Evolutionary conservation across 2,113 vertebrate species (phyloP).

Genomic region (Pteronura brasiliensis): DNA sequence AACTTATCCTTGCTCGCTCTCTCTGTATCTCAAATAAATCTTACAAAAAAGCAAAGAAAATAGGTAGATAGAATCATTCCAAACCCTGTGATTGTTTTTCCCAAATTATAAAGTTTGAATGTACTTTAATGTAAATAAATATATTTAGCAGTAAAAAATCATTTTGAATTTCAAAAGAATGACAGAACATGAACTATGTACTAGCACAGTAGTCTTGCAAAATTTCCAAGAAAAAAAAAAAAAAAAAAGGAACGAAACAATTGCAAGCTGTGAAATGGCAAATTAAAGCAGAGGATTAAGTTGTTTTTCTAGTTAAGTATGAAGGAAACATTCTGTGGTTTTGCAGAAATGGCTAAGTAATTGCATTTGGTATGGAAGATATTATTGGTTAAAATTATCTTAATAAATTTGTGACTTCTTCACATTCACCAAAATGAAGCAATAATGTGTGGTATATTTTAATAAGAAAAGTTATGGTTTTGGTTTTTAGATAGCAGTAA

Average conservation of each 20-base stretch:
- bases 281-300: not conserved
- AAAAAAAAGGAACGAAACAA: not conserved
- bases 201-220: not conserved
- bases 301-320: constrained; percentile 29
- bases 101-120: not conserved
- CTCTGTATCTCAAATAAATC: not conserved
- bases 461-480: not conserved
- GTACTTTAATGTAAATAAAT: constrained; percentile 1
- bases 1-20: not conserved
- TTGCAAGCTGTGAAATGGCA: constrained; percentile 16
- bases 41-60: not conserved
- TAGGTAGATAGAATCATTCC: not conserved
- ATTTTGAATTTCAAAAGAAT: constrained; percentile 28
- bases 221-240: constrained; percentile 4
- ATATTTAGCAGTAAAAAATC: not conserved
- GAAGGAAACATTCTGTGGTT: not conserved
- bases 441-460: not conserved
- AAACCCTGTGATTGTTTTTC: not conserved
- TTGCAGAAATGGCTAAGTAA: constrained; percentile 33
- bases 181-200: not conserved
- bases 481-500: not conserved
- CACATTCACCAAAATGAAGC: not conserved
- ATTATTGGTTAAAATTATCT: constrained; percentile 22
- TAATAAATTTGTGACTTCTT: not conserved
- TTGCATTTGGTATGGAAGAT: not conserved